A percentile compares a stretch with the other conserved stretches of the same genome.
phyloP scores from a whole-genome alignment of 2,113 vertebrate species.

The Pseudonaja textilis region DNA sequence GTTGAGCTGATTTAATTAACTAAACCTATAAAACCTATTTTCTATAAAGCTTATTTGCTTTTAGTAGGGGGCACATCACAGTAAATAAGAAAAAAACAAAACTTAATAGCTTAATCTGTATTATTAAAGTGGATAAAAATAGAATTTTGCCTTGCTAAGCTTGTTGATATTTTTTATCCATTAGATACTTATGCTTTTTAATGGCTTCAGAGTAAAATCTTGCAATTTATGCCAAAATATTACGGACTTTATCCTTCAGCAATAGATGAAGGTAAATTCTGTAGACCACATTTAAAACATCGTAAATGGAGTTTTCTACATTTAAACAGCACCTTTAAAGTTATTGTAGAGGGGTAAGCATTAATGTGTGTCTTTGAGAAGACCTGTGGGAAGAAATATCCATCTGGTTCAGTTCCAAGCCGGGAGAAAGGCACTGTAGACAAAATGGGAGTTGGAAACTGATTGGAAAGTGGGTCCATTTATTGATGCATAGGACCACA shows the following conservation, averaged over 20 bases:
- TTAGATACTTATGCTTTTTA: not conserved
- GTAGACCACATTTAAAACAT: not conserved
- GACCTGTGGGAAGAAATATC: no score
- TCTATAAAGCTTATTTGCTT: not conserved
- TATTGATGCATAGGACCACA: no score
- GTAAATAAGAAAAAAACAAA: not conserved
- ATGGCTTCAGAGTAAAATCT: not conserved
- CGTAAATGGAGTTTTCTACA: not conserved
- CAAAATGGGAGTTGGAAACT: no score
- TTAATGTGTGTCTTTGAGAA: not conserved
- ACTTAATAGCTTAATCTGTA: not conserved
- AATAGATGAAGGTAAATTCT: not conserved
- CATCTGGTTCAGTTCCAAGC: no score
- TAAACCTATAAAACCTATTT: not conserved
- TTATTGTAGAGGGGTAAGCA: not conserved
- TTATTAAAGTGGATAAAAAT: not conserved
- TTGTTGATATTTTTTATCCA: not conserved
- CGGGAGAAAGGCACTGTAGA: no score
- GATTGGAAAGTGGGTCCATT: no score
- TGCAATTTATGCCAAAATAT: not conserved
- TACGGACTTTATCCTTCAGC: not conserved
- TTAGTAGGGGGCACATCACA: not conserved
- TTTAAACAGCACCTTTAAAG: not conserved
- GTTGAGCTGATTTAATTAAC: not conserved
- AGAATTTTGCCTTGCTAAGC: not conserved